Evolutionary conservation across 1,140 invertebrate species (phyloP), one percentile per base, ranked within the genome.

Genomic region (Drosophila ercepeae): DNA sequence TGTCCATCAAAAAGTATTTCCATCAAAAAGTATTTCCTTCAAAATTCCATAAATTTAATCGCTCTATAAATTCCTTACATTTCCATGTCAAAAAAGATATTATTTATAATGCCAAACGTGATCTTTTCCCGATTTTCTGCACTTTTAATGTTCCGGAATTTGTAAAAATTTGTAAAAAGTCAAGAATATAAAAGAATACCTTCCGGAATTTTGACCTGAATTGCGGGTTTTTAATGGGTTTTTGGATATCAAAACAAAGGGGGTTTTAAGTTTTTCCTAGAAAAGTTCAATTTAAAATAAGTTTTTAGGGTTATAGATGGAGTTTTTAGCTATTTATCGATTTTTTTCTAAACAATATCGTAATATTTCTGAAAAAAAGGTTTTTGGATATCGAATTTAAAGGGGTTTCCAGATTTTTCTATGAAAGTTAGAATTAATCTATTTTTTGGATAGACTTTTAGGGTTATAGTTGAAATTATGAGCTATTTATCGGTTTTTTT

Each of bases 41-140:
- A 21, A 46, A 77, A 81, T 81, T 79, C 58, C 76, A 79, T 75
- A 82, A 54, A 67, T 76, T 81, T 50, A 41, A 42, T 44, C 18
- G 55, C 57, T 55, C 48, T 39, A 65, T 42, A 51, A 52, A 34
- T 65, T 52, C 16, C 23, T 23, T 3, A 44, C 27, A 52, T 65
- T 27, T 52, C 45, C 18, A 51, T 51, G 59, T 64, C 46, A 51
- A n/a, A n/a, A n/a, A n/a, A n/a, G n/a, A n/a, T 14, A 21, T 23
- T 53, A n/a, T 21, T 36, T 23, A 21, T 3, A 36, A 3, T 11
- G n/a, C 14, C 51, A 19, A 4, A 52, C 60, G 60, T 63, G 60
- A 63, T 60, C 14, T 63, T 63, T 60, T n/a, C 27, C 2, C 2
- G 19, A 63, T 59, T 63, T 45, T 13, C 27, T 4, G 27, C 27